Evolutionary conservation across 1,140 invertebrate genomes (phyloP), one percentile per base, ranked within the genome.

Genomic region (Brachionus sp.): DNA sequence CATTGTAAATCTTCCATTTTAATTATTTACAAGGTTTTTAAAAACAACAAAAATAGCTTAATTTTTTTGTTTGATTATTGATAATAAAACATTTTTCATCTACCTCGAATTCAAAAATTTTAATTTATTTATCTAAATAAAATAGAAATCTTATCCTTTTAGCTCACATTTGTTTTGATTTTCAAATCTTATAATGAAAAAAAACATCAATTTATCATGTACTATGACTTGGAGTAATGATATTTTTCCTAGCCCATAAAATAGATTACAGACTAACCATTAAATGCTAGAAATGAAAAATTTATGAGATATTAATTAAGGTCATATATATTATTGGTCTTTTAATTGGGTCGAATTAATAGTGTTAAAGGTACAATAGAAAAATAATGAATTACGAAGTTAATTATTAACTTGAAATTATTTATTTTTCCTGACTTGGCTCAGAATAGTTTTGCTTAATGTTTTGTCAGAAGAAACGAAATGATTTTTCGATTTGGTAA

Each of bases 281-380:
- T 57, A 57, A 57, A 57, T 57, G 50, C 19, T 19, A 2, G 4
- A 57, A 57, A 57, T 57, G 50, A 57, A 57, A 57, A 57, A 57
- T 57, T 57, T 57, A 57, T 57, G 50, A 57, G 50, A 57, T 57
- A 57, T 57, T 57, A 19, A 57, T 57, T 57, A 57, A 57, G 50
- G 50, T 57, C 50, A 57, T 19, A 57, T 19, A 57, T n/a, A 57
- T 57, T 57, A 2, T 57, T n/a, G 50, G 19, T 19, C 50, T 57
- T 57, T 57, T 19, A 57, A 57, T 57, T 57, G 19, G 50, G 50
- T 57, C 16, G 50, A 57, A 57, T 19, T n/a, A 57, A 57, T 19
- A 57, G 50, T 57, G 50, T 57, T 57, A 57, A 16, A 19, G 16
- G 19, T 25, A 57, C 5, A 57, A 57, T 57, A n/a, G 19, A 57